Percentiles rank a stretch among this genome's conserved stretches.
Evolutionary conservation across 92 coral and sea anemone genomes (phyloP).

Genomic region (Nematostella vectensis): DNA sequence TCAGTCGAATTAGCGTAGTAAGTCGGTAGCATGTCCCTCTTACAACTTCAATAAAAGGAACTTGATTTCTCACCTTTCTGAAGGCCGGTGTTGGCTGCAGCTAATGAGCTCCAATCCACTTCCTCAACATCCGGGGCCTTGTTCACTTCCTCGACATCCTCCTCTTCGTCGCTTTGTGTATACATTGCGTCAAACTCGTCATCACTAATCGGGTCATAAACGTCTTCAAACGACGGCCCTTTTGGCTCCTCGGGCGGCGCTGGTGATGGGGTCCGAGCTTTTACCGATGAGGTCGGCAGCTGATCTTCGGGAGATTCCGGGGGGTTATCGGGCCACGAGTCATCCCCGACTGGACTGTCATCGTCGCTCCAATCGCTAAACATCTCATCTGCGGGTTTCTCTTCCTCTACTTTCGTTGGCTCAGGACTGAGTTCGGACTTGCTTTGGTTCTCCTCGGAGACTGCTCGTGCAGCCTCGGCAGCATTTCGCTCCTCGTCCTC

Average conservation of each 20-base stretch:
- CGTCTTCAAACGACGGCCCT: conserved; percentile 80
- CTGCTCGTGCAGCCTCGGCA: conserved; percentile 7
- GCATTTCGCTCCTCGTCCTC: conserved; percentile 33
- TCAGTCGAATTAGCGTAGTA: no score
- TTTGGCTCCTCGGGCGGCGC: conserved; percentile 27
- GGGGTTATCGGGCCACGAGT: conserved; percentile 62
- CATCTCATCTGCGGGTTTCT: conserved; percentile 45
- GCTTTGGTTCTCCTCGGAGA: background rate
- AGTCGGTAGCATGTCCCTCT: no score
- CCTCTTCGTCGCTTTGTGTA: conserved; percentile 74
- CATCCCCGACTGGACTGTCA: conserved; percentile 81
- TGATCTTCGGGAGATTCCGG: conserved; percentile 34
- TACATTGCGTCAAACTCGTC: conserved; percentile 95
- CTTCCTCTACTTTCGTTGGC: conserved; percentile 9
- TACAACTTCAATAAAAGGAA: no score
- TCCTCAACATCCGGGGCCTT: conserved; percentile 78
- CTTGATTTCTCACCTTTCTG: no score
- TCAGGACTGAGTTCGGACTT: conserved; percentile 17
- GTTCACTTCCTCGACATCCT: conserved; percentile 12
- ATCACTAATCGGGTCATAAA: conserved; percentile 97
- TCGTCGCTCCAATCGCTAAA: conserved; percentile 99
- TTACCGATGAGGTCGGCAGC: conserved; percentile 8
- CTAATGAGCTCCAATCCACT: conserved; percentile 97
- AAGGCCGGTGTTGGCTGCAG: no score
- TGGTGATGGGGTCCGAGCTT: conserved; percentile 1